Percentiles rank a stretch among this genome's conserved stretches.
These are phyloP conservation scores for Pseudocheirus occidentalis DNA, from an alignment of 2,797 vertebrate genomes.

Conservation along the genomic window DNA sequence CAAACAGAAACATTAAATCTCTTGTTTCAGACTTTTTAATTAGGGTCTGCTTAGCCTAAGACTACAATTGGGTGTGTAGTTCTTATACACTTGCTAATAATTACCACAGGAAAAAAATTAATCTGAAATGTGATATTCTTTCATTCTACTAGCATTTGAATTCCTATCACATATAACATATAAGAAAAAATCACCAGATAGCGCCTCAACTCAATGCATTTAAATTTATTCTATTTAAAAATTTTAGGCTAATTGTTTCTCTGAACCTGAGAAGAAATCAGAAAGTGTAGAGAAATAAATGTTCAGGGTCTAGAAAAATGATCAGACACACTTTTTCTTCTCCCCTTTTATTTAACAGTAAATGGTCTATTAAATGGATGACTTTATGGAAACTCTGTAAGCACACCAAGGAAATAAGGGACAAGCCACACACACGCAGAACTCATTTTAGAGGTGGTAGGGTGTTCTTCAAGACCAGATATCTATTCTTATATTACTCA, in stretches of 20 bases:
- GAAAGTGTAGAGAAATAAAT: neutral
- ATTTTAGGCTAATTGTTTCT: neutral
- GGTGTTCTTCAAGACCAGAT: neutral
- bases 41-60: neutral
- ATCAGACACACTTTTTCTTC: neutral
- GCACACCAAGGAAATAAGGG: neutral
- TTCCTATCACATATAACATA: neutral
- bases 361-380: neutral
- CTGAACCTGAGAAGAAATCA: neutral
- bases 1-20: neutral
- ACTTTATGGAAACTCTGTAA: neutral
- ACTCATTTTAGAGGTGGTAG: neutral
- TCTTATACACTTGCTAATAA: neutral
- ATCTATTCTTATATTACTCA: neutral
- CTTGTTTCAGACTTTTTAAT: neutral
- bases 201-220: neutral
- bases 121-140: neutral
- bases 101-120: neutral
- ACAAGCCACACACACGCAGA: neutral
- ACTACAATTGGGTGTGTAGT: neutral
- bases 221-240: neutral
- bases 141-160: neutral
- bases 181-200: neutral
- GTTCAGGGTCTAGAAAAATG: neutral
- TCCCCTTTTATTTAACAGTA: neutral